Base-by-base conservation (phyloP, 2,888 invertebrate genomes). In the Thyatira batis region DNA sequence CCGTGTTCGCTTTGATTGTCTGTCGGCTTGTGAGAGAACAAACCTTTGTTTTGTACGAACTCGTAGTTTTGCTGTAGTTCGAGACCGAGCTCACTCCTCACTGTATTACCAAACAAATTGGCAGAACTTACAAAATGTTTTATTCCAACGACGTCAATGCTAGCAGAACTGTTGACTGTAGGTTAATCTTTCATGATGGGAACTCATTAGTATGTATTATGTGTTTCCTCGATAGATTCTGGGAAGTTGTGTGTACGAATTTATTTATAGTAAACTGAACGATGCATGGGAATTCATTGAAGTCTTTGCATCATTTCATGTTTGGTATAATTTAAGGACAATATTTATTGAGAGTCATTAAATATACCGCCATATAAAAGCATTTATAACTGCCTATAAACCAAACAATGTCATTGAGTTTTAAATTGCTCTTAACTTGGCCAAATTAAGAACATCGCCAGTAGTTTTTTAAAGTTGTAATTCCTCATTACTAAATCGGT, bases 1-100 rank as follows among this genome's bases (percentile, higher is more conserved):
- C 74, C 73, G 74, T 76, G 76, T 78, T 80, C 81, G 79, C 86
- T 87, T 90, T 87, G 88, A 88, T 85, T 87, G 84, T 82, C 80
- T 73, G 80, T 73, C 75, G 79, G 80, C 70, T 77, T 72, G 76
- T 75, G 73, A 76, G 70, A 66, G 69, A 71, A 74, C 72, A 69
- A 61, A 73, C 76, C 78, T 81, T 79, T 80, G 78, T 79, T 76
- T 78, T 71, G 58, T 67, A 63, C 66, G 63, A 65, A 70, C 23
- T 65, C 66, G 58, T 69, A 63, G 66, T 73, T 80, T 75, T 58
- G 59, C 66, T 70, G 65, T 67, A 63, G 69, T 69, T 66, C 68
- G 54, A 64, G 61, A 65, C 67, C 63, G 54, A 56, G 51, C 57
- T 53, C 50, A 51, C 52, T 51, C 50, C 53, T 54, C 46, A 54